Base-by-base conservation (phyloP, 2,888 invertebrate species). In the Agonum fuliginosum region DNA sequence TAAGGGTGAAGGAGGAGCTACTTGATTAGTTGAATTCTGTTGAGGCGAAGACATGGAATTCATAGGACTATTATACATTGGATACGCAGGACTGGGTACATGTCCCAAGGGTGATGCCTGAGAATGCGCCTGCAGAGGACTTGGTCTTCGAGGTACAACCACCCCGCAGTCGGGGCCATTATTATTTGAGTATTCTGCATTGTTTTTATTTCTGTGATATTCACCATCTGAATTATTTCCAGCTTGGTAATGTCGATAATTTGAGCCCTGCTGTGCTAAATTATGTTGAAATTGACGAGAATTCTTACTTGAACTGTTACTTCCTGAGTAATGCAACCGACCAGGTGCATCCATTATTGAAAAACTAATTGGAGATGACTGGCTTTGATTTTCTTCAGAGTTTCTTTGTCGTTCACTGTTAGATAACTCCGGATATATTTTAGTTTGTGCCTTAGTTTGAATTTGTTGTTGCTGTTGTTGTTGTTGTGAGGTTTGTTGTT, bases 31-130 rank as follows among this genome's bases (percentile, higher is more conserved):
- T n/a, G 87, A 86, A 17, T 41, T 46, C 82, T 91, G 91, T 82
- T 92, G 93, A 3, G 93, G 93, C 0, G 93, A 93, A 79, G 93
- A 92, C 81, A 93, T 91, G 3, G 93, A 91, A 83, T 93, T 92
- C 92, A 94, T 92, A 19, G 95, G 95, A 86, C 94, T 95, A 85
- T 95, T 93, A 86, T 95, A 95, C 90, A 94, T 91, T 43, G 95
- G 95, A 88, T 95, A 95, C 74, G 93, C 93, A 62, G 94, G 94
- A 87, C 93, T 93, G 81, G 93, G 92, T 24, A 92, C 93, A 86
- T 93, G 93, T 71, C 93, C 92, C 70, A 93, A 83, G 1, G 93
- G 93, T 78, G 93, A 93, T 30, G 91, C 90, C 84, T 93, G 93
- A 8, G 93, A 92, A 82, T 92, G 92, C 6, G 91, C 90, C 84